Base-by-base conservation (phyloP, 37 sponge, comb jelly and placozoan genomes). In the Cliona cf. orientalis region DNA sequence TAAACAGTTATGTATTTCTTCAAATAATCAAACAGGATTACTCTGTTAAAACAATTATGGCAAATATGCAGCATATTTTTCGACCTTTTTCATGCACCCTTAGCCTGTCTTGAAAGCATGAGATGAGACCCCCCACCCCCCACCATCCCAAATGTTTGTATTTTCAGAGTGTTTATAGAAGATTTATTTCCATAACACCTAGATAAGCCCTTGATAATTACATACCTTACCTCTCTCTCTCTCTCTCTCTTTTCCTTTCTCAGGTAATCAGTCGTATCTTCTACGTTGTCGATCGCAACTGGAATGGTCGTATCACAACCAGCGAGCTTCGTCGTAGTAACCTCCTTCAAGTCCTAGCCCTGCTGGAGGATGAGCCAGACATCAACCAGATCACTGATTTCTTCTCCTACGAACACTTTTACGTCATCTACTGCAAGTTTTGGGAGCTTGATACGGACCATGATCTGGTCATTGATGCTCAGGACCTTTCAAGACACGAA, bases 401-500 rank as follows among this genome's bases (percentile, higher is more conserved):
- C 65, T 99, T 99, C 81, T 99, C 99, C 12, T 99, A 99, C 61
- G 97, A 99, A 59, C 99, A 99, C 74, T 99, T 99, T 70, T 99
- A 99, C 83, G 99, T 99, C 29, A 90, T 99, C 1, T 99, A 99
- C 83, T 99, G 99, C 89, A 99, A 99, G 88, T 99, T 99, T 40
- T 99, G 97, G 99, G 99, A 99, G 73, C 72, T 99, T 36, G 97
- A 99, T 61, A 90, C 88, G 3, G 94, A 99, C 74, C 99, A 99
- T 61, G 95, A 97, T 69, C 66, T 94, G 42, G 29, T 92, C 7
- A 90, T 99, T 11, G 90, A 83, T 76, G 82, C 71, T 12, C 84
- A 89, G 62, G 99, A 99, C 76, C 68, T 99, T 0, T 42, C 86
- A 12, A 64, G 91, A 58, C 88, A 99, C 73, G 84, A 81, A 9